A percentile compares a stretch with the other conserved stretches of the same genome.
Conservation (phyloP, 2,888 invertebrate genomes). For the Phengaris alcon region DNA sequence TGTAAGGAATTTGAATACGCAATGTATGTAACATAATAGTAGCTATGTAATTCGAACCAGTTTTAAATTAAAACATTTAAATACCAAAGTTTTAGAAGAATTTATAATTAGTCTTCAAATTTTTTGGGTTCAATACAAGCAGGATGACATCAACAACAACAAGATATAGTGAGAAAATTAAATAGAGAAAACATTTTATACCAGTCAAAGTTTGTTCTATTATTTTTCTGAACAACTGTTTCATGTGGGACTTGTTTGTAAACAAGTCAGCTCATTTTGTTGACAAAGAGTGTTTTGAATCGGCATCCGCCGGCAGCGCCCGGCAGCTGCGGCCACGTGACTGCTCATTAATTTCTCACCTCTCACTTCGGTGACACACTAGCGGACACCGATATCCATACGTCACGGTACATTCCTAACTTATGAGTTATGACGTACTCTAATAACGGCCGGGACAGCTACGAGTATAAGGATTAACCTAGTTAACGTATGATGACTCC, state of each 20-base stretch:
- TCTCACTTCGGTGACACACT: constrained; percentile 19
- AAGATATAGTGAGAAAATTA: not conserved
- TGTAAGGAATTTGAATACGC: not conserved
- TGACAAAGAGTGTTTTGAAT: constrained; percentile 66
- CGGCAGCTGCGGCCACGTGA: constrained; percentile 51
- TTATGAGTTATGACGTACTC: not conserved
- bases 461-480: not conserved
- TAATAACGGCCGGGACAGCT: not conserved
- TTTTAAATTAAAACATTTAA: not conserved
- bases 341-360: constrained; percentile 23
- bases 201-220: constrained; percentile 36
- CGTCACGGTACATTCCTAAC: not conserved
- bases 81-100: not conserved
- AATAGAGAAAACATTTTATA: not conserved
- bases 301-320: constrained; percentile 48
- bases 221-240: constrained; percentile 48
- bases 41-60: too few species aligned
- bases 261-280: constrained; percentile 49
- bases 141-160: not conserved
- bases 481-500: not conserved
- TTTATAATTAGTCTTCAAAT: too few species aligned
- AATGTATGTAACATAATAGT: not conserved
- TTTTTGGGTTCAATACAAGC: too few species aligned
- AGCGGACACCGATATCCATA: not conserved
- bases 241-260: constrained; percentile 57